Conservation (phyloP, 2,797 vertebrate genomes). For the Dallia pectoralis region DNA sequence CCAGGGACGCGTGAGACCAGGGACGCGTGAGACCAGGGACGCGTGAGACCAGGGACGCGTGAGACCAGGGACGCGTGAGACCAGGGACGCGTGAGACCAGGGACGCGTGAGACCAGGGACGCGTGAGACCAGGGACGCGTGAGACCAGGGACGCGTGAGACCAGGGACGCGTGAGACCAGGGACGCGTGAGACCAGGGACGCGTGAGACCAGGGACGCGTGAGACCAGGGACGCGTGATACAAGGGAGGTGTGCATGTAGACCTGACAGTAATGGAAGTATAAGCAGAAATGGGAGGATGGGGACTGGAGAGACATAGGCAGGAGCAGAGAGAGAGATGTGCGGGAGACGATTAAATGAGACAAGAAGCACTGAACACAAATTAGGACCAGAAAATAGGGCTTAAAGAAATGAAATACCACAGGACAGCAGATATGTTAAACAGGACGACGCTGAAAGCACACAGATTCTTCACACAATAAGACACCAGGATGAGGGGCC, state of each 20-base stretch:
- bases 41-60: too few species aligned
- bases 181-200: too few species aligned
- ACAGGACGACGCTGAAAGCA: constrained; percentile 1
- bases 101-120: too few species aligned
- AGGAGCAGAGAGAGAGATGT: background rate
- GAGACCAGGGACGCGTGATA: too few species aligned
- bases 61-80: too few species aligned
- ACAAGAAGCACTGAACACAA: background rate
- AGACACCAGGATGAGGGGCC: background rate
- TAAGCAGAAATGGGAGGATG: constrained; percentile 1
- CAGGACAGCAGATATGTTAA: background rate
- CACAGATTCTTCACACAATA: background rate
- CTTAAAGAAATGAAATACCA: background rate
- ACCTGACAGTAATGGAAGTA: background rate
- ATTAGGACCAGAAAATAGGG: background rate
- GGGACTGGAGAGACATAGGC: background rate
- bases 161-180: too few species aligned
- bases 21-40: too few species aligned
- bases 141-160: too few species aligned
- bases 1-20: too few species aligned
- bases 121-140: too few species aligned
- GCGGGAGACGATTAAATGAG: background rate
- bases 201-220: too few species aligned
- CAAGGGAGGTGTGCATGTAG: background rate
- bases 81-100: too few species aligned